Base-by-base conservation (phyloP, 2,888 invertebrate genomes). In the Physocephala rufipes region DNA sequence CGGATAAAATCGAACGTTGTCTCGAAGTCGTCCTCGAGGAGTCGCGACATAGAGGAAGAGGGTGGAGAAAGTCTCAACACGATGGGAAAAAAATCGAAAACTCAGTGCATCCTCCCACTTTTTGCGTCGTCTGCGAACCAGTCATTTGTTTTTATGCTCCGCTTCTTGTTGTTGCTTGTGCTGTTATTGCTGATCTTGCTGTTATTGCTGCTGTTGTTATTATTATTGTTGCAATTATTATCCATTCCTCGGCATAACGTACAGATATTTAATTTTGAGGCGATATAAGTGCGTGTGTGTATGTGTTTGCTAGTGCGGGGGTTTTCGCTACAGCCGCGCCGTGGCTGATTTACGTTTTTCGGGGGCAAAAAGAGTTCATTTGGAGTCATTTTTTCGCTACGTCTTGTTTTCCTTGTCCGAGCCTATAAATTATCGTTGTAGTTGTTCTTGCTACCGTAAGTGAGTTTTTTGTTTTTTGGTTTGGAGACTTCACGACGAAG, bases 51-150 rank as follows among this genome's bases (percentile, higher is more conserved):
- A 59, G 15, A 47, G 19, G 12, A 30, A 9, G 53, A 19, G 12
- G 36, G 19, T 43, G 51, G n/a, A 21, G 19, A 19, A 49, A 30
- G 51, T 69, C 43, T 21, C 55, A 55, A 68, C 64, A 64, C 67
- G 67, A 63, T 49, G 70, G 70, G 73, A 71, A 74, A 62, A 73
- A 65, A 68, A 30, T 76, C 79, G 80, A 79, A 80, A 80, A 79
- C 81, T 79, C 81, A 82, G 79, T 82, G 82, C 84, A 82, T 82
- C 84, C 82, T 82, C 82, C 82, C 84, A 83, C 82, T 82, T 82
- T 82, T 82, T 76, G 61, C 61, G 68, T 68, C 36, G 68, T 61
- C 61, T 61, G 68, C 68, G 49, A 61, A 55, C 59, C 47, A 74
- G 73, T 62, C 77, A 55, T 67, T 70, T 70, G 61, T 70, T 70